Conservation (phyloP, 1,140 invertebrate genomes). For the Aricia agestis region DNA sequence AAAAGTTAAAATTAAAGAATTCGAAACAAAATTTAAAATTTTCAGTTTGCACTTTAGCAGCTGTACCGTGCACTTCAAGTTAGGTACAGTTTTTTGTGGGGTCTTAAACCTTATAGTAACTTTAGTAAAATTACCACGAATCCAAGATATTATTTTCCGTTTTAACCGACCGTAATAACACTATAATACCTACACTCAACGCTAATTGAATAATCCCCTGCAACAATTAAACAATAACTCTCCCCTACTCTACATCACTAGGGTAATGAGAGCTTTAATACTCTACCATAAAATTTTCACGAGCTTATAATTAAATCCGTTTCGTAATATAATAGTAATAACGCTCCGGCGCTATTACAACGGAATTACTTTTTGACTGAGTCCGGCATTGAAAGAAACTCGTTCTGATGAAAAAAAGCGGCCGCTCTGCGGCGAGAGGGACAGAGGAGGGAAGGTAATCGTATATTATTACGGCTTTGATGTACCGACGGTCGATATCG, state of each 20-base stretch:
- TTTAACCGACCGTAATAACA: neutral
- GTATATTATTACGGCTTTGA: slow-evolving; percentile 67
- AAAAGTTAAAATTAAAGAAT: too few relatives aligned
- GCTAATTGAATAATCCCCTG: neutral
- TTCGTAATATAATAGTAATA: slow-evolving; percentile 61
- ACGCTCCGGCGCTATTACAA: slow-evolving; percentile 64
- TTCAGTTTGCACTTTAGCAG: too few relatives aligned
- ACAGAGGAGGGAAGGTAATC: slow-evolving; percentile 52
- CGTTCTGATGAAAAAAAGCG: slow-evolving; percentile 60
- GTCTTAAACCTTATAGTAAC: too few relatives aligned
- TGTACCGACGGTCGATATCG: slow-evolving; percentile 52
- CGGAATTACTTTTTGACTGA: slow-evolving; percentile 59
- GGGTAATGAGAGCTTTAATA: neutral
- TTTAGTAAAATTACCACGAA: too few relatives aligned
- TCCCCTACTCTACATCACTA: slow-evolving; percentile 9
- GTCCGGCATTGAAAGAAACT: slow-evolving; percentile 56
- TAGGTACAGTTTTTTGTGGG: too few relatives aligned
- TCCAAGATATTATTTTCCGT: too few relatives aligned
- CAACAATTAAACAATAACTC: neutral
- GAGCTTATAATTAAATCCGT: slow-evolving; percentile 37
- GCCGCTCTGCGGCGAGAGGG: slow-evolving; percentile 45
- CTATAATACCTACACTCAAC: neutral
- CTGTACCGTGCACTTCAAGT: too few relatives aligned
- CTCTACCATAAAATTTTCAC: slow-evolving; percentile 24
- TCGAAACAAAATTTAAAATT: too few relatives aligned